Percentiles rank a stretch among this genome's conserved stretches.
phyloP scores from a whole-genome alignment of 1,140 invertebrate genomes.

The Drosophila santomea region DNA sequence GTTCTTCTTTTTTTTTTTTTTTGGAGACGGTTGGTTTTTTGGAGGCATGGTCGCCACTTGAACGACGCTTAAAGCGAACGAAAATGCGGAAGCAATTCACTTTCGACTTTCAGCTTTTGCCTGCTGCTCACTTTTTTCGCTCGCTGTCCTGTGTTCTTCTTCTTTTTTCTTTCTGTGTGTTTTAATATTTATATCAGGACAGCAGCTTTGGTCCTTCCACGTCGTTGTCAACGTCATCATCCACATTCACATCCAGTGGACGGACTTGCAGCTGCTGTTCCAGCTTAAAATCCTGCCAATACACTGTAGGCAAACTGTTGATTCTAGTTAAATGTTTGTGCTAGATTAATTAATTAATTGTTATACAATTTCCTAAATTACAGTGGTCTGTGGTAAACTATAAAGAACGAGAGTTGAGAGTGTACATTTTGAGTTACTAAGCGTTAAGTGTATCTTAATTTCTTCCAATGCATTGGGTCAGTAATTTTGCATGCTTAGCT shows the following conservation, averaged over 20 bases:
- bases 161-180: slow-evolving; percentile 29
- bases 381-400: too few relatives aligned
- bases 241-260: slow-evolving; percentile 13
- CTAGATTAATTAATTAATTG: too few relatives aligned
- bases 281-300: slow-evolving; percentile 1
- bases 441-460: background rate
- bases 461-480: background rate
- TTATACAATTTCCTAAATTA: background rate
- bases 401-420: too few relatives aligned
- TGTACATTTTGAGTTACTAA: background rate
- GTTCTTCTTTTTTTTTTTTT: slow-evolving; percentile 5
- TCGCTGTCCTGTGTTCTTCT: background rate
- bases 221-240: slow-evolving; percentile 64
- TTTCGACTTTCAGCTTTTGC: slow-evolving; percentile 42
- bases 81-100: slow-evolving; percentile 74
- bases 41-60: slow-evolving; percentile 25
- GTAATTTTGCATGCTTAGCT: slow-evolving; percentile 44
- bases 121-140: slow-evolving; percentile 25
- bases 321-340: too few relatives aligned
- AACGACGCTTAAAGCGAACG: slow-evolving; percentile 52
- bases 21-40: background rate
- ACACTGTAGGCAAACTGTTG: background rate
- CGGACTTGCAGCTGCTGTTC: slow-evolving; percentile 11
- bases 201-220: slow-evolving; percentile 32
- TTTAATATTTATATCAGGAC: slow-evolving; percentile 75